These are phyloP conservation scores for Onychorhynchus coronatus DNA, from an alignment of 2,113 vertebrate genomes.

Conservation along the genomic window DNA sequence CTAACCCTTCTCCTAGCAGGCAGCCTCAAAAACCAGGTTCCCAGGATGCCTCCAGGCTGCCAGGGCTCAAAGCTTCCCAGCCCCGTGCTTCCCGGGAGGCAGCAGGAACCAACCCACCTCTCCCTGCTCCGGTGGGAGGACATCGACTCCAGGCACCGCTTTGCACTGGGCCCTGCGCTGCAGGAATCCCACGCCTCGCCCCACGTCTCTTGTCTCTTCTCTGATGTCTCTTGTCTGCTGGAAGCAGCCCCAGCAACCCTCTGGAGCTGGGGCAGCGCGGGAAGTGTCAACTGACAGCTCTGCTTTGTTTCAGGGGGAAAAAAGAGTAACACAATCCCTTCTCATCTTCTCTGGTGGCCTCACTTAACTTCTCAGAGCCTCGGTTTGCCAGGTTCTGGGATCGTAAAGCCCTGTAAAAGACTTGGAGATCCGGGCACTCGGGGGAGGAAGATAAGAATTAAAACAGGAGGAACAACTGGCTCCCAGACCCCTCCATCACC, in stretches of 20 bases:
- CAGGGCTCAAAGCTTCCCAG: background rate
- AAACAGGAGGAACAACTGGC: background rate
- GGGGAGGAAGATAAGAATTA: background rate
- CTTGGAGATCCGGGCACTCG: background rate
- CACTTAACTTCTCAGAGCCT: background rate
- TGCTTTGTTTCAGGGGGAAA: slow-evolving; percentile 58
- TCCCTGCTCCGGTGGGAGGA: background rate
- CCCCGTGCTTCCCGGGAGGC: background rate
- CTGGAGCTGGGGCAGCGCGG: slow-evolving; percentile 14
- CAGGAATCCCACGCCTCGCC: slow-evolving; percentile 20
- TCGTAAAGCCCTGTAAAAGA: background rate
- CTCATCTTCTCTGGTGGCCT: slow-evolving; percentile 63
- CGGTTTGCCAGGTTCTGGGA: slow-evolving; percentile 28
- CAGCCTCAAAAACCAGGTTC: background rate
- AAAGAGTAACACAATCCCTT: slow-evolving; percentile 57
- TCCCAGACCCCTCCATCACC: background rate
- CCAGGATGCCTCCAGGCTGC: background rate
- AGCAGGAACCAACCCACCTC: background rate
- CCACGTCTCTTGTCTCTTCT: background rate
- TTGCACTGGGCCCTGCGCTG: background rate
- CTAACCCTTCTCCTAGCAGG: slow-evolving; percentile 7
- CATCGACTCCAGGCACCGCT: background rate
- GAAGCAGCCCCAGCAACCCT: slow-evolving; percentile 25
- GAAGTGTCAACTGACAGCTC: slow-evolving; percentile 62
- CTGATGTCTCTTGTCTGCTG: slow-evolving; percentile 33